Evolutionary conservation across 1,140 invertebrate species (phyloP).

Genomic region (Drosophila pectinifera): DNA sequence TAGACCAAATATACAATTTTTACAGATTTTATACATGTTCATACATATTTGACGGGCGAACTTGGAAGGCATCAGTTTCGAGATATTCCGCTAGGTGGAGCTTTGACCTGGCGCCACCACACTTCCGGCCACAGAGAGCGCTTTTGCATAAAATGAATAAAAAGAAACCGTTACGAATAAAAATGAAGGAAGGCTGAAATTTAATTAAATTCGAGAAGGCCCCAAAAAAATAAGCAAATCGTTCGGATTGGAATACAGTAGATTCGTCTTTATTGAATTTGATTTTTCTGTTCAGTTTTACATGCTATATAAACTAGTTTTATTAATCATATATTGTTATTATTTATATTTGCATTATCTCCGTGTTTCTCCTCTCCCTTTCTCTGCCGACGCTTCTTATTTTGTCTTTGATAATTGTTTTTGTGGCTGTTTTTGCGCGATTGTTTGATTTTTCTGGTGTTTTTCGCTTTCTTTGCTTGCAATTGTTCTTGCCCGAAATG

Average conservation of each 20-base stretch:
- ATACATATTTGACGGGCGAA: no score
- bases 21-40: no score
- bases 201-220: no score
- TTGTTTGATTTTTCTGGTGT: constrained; percentile 30
- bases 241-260: constrained; percentile 74
- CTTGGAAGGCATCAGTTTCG: no score
- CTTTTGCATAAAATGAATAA: no score
- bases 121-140: no score
- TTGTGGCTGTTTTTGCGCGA: no score
- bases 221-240: not conserved
- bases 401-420: constrained; percentile 34
- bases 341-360: constrained; percentile 69
- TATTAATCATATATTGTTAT: constrained; percentile 66
- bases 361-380: constrained; percentile 1
- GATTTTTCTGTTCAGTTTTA: constrained; percentile 82
- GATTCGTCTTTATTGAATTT: constrained; percentile 83
- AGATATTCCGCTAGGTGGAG: no score
- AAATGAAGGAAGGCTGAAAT: no score
- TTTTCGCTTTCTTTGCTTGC: constrained; percentile 1
- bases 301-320: constrained; percentile 81
- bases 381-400: not conserved
- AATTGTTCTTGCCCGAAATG: constrained; percentile 14
- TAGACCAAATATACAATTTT: no score
- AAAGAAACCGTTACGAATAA: no score
- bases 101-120: no score